These are phyloP conservation scores for Campylomormyrus tamandua DNA, from an alignment of 2,113 vertebrate genomes.

Conservation along the genomic window DNA sequence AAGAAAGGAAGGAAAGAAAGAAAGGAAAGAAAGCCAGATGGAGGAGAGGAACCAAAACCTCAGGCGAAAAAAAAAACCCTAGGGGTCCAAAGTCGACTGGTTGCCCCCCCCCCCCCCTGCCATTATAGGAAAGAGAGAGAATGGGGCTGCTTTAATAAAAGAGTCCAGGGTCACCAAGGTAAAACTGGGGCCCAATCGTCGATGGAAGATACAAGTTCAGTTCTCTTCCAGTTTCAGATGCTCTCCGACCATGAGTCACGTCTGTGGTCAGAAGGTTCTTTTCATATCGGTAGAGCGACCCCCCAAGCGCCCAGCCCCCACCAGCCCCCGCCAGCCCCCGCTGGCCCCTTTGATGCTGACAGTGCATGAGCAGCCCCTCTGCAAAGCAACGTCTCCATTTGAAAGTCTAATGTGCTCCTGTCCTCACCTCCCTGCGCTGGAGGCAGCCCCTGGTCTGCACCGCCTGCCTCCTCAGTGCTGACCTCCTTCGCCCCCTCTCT, in stretches of 20 bases:
- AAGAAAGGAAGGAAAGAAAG: not conserved
- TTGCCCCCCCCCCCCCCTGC: not conserved
- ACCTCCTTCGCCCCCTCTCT: not conserved
- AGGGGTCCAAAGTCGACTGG: not conserved
- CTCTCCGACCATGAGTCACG: not conserved
- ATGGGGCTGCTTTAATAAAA: not conserved
- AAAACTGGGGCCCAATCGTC: not conserved
- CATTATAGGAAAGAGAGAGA: not conserved
- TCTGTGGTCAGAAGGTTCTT: not conserved
- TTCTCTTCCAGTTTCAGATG: not conserved
- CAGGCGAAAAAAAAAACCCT: not conserved
- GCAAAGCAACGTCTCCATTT: conserved; percentile 17
- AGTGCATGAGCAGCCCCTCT: not conserved
- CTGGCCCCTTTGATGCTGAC: not conserved
- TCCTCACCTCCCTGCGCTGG: not conserved
- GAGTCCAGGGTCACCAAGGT: not conserved
- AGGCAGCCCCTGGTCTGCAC: not conserved
- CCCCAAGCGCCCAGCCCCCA: not conserved
- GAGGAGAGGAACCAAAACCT: not conserved
- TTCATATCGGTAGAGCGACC: not conserved
- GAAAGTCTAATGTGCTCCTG: conserved; percentile 32
- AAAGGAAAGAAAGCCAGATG: not conserved
- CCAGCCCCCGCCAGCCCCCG: not conserved
- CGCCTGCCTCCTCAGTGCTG: not conserved
- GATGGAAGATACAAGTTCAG: not conserved